A percentile compares a stretch with the other conserved stretches of the same genome.
Evolutionary conservation across 2,113 vertebrate species (phyloP).

Genomic region (Peromyscus leucopus): DNA sequence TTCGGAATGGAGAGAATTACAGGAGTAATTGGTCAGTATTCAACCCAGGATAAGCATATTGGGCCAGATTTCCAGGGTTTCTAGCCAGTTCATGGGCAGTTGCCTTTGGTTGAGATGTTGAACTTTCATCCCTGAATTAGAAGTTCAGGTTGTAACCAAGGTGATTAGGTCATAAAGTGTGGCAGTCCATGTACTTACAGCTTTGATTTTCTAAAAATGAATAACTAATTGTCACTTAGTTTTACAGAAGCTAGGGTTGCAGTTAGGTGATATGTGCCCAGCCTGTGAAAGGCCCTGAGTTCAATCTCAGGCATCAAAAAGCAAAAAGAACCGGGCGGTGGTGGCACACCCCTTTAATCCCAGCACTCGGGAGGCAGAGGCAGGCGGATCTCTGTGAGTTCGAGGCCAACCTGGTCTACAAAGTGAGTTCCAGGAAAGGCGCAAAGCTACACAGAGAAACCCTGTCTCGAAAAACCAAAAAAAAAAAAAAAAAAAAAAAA

Average conservation of each 20-base stretch:
- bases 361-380: too few species aligned
- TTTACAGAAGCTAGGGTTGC: background rate
- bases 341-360: too few species aligned
- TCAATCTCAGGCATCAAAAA: background rate
- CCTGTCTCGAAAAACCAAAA: too few species aligned
- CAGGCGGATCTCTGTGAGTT: too few species aligned
- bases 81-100: background rate
- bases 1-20: background rate
- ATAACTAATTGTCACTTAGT: background rate
- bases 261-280: background rate
- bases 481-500: too few species aligned
- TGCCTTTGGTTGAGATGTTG: background rate
- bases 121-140: constrained; percentile 16
- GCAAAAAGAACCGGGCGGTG: background rate
- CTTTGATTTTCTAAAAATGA: background rate
- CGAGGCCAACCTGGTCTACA: too few species aligned
- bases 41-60: background rate
- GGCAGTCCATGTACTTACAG: background rate
- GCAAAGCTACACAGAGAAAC: too few species aligned
- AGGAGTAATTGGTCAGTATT: background rate
- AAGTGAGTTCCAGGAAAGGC: too few species aligned
- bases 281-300: background rate
- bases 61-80: background rate
- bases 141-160: background rate
- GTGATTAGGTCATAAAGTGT: background rate